Conservation (phyloP, 92 coral and sea anemone species). For the Virgularia gustaviana region DNA sequence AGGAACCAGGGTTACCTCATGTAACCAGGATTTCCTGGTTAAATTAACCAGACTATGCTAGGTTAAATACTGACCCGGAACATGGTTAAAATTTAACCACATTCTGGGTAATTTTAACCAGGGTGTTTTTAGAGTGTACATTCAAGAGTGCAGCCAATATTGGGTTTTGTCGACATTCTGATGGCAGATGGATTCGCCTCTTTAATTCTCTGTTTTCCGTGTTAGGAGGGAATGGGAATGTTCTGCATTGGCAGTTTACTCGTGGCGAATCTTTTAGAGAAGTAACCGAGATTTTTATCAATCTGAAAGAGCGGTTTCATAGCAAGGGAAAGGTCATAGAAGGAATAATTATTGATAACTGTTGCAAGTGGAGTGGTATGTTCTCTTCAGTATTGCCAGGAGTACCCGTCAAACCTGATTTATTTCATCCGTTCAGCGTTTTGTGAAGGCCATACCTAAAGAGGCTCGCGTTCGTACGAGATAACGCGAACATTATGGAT, state of each 20-base stretch:
- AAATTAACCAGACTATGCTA: slow-evolving; percentile 26
- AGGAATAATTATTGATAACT: slow-evolving; percentile 30
- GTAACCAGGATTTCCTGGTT: slow-evolving; percentile 32
- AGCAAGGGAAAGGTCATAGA: neutral
- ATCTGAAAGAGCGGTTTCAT: slow-evolving; percentile 13
- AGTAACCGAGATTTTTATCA: slow-evolving; percentile 15
- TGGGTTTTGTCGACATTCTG: slow-evolving; percentile 32
- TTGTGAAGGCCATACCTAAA: neutral
- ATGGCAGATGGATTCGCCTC: slow-evolving; percentile 21
- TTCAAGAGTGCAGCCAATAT: slow-evolving; percentile 50
- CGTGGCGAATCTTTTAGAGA: slow-evolving; percentile 39
- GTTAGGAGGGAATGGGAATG: neutral
- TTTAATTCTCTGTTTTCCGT: slow-evolving; percentile 29
- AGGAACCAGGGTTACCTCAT: slow-evolving; percentile 2
- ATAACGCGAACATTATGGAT: too few species aligned
- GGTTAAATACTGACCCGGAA: slow-evolving; percentile 14
- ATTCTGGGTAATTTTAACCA: slow-evolving; percentile 24
- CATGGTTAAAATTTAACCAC: slow-evolving; percentile 12
- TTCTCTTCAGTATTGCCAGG: slow-evolving; percentile 3
- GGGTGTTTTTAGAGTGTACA: slow-evolving; percentile 34
- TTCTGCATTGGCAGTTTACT: slow-evolving; percentile 36
- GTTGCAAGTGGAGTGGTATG: slow-evolving; percentile 41
- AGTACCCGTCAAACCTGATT: slow-evolving; percentile 25
- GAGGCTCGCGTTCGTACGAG: neutral
- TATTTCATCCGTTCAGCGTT: slow-evolving; percentile 43